phyloP scores from a whole-genome alignment of 2,113 vertebrate genomes.

The Etheostoma spectabile region DNA sequence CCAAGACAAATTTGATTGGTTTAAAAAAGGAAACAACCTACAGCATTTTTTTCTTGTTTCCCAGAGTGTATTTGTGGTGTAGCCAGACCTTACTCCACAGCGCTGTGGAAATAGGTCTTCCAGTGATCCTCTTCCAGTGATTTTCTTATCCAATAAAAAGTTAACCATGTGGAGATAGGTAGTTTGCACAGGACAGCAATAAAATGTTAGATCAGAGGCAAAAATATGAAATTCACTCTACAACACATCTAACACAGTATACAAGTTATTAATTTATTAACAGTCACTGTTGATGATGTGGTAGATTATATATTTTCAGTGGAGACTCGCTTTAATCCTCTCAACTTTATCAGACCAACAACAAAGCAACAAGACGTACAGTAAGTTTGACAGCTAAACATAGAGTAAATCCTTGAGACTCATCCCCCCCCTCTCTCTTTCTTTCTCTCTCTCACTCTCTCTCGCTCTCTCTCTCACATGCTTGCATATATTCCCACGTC shows the following conservation, averaged over 20 bases:
- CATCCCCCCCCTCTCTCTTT: neutral
- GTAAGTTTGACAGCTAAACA: neutral
- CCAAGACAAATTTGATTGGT: too few species aligned
- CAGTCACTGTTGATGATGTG: neutral
- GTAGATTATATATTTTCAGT: neutral
- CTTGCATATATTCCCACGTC: constrained; percentile 8
- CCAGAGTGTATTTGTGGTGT: too few species aligned
- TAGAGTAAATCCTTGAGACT: constrained; percentile 13
- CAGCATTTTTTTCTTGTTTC: too few species aligned
- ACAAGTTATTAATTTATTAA: neutral
- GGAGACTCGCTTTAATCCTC: neutral
- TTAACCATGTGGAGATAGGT: neutral
- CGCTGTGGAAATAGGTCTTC: too few species aligned
- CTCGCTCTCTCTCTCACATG: neutral
- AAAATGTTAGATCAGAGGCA: too few species aligned
- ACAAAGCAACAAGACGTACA: constrained; percentile 10
- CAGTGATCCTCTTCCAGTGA: too few species aligned
- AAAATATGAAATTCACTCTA: neutral
- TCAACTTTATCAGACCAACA: constrained; percentile 1
- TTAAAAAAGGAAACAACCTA: too few species aligned
- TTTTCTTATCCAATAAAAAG: neutral
- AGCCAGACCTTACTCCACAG: too few species aligned
- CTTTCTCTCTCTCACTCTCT: too few species aligned
- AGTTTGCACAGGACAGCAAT: neutral
- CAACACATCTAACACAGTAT: neutral